Conservation (phyloP, 2,888 invertebrate species). For the Lycophotia porphyrea region DNA sequence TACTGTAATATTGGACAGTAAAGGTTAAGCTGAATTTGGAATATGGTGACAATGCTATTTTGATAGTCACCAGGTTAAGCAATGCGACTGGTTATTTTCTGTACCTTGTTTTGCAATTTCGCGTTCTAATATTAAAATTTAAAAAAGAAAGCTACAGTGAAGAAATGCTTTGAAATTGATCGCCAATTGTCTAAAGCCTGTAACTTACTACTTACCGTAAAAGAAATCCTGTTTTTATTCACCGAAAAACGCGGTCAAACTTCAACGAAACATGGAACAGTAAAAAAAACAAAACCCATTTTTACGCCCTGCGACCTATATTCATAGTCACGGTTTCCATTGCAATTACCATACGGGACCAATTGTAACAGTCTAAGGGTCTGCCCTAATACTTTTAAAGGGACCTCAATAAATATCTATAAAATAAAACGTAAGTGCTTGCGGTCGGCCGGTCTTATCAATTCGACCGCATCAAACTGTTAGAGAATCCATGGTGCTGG, state of each 20-base stretch:
- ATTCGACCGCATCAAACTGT: constrained; percentile 49
- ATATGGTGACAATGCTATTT: neutral
- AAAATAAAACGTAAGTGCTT: constrained; percentile 65
- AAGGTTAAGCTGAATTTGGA: neutral
- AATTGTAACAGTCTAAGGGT: constrained; percentile 56
- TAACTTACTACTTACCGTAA: no score
- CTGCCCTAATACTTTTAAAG: constrained; percentile 59
- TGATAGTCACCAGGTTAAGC: neutral
- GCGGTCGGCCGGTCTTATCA: constrained; percentile 63
- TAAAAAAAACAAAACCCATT: constrained; percentile 21
- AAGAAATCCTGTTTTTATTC: neutral
- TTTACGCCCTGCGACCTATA: constrained; percentile 46
- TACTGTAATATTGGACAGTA: constrained; percentile 1
- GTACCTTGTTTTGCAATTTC: neutral
- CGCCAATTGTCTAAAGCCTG: neutral
- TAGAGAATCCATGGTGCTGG: constrained; percentile 36
- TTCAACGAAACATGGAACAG: neutral
- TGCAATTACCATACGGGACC: constrained; percentile 66
- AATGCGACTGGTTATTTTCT: neutral
- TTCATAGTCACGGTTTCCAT: constrained; percentile 49
- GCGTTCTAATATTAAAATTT: neutral
- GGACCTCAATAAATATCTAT: constrained; percentile 66
- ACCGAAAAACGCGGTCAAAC: neutral
- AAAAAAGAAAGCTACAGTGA: no score
- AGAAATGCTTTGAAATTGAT: neutral